Base-by-base conservation (phyloP, 2,888 invertebrate genomes). In the Drosophila picticornis region DNA sequence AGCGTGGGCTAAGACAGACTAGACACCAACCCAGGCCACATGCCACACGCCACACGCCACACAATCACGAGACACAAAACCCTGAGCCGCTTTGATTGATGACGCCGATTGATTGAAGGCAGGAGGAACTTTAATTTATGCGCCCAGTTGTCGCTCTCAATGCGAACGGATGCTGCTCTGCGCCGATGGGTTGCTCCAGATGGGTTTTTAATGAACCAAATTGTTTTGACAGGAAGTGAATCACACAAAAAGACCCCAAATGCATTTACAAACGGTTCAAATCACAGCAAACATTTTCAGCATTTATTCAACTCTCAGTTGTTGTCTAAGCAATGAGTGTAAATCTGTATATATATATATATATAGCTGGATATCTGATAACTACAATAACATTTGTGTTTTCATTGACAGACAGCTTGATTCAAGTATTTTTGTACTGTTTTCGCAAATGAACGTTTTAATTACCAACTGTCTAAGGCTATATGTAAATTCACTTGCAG, bases 111-210 rank as follows among this genome's bases (percentile, higher is more conserved):
- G 74, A 74, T 68, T 58, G 68, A 55, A 75, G 74, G 43, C 75
- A 75, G 76, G 56, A 75, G 76, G 56, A 71, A 75, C 75, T 75
- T 58, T 56, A 59, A 77, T 77, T 72, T 76, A 57, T 75, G 64
- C 61, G 32, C 51, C 38, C 43, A 36, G 36, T 34, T 58, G 57
- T 48, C 29, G 10, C 55, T 36, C 10, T 16, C 36, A 27, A 4
- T 31, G 43, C 2, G 10, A 62, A 46, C 77, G 77, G 79, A 79
- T 73, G 77, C 50, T 64, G 63, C 9, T 38, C 38, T 9, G 9
- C 38, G 19, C 38, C 16, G 51, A 2, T 36, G 34, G 5, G 34
- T 11, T 32, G 34, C 51, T 62, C 38, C 4, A 58, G 65, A 77
- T 79, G 75, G 32, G 22, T 71, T 77, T 77, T 79, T 75, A 77